A percentile compares a stretch with the other conserved stretches of the same genome.
Evolutionary conservation across 2,888 invertebrate species (phyloP).

Genomic region (Nephrotoma flavescens): DNA sequence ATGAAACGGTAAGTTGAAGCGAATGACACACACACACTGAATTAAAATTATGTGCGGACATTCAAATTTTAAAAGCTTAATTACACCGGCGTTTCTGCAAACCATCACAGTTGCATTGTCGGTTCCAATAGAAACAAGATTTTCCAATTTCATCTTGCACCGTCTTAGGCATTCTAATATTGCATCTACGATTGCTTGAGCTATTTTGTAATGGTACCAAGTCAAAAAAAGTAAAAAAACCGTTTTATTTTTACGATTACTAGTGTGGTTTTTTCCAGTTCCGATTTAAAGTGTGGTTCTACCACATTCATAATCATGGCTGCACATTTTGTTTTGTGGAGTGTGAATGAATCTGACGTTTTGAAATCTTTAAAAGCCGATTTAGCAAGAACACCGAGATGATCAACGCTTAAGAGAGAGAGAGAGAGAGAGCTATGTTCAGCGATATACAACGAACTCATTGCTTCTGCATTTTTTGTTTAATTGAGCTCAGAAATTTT

Average conservation of each 20-base stretch:
- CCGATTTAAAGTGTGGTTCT: neutral
- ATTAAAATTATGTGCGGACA: neutral
- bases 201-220: too few species aligned
- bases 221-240: too few species aligned
- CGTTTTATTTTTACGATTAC: too few species aligned
- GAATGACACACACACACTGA: conserved; percentile 6
- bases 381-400: neutral
- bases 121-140: neutral
- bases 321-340: neutral
- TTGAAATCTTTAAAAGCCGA: neutral
- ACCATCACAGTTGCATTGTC: conserved; percentile 9
- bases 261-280: too few species aligned
- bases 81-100: neutral
- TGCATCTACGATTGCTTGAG: too few species aligned
- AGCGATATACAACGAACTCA: neutral
- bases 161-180: too few species aligned
- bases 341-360: neutral
- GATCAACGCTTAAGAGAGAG: neutral
- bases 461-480: neutral
- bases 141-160: too few species aligned
- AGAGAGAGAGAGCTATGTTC: neutral
- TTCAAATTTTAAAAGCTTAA: neutral
- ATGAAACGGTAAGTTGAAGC: conserved; percentile 2
- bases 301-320: neutral
- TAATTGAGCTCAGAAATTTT: neutral